Percentiles rank a stretch among this genome's conserved stretches.
phyloP scores from a whole-genome alignment of 2,113 vertebrate genomes.

The Forbesichthys agassizii region DNA sequence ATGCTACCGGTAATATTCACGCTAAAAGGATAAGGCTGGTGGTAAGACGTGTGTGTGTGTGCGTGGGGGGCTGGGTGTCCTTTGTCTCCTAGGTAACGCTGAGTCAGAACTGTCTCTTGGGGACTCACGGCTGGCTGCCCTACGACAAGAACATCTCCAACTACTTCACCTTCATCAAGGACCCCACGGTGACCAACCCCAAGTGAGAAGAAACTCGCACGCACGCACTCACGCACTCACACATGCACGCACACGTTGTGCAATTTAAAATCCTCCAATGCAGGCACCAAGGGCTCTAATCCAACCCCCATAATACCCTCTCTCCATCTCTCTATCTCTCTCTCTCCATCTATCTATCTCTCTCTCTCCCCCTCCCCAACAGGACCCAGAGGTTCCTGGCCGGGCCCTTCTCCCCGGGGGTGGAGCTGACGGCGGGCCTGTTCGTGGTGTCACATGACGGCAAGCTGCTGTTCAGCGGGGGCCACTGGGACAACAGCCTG shows the following conservation, averaged over 20 bases:
- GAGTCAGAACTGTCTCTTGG: slow-evolving; percentile 87
- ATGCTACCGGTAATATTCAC: neutral
- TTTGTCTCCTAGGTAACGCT: slow-evolving; percentile 81
- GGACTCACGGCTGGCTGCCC: slow-evolving; percentile 94
- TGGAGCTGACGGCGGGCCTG: slow-evolving; percentile 84
- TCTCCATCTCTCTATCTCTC: no score
- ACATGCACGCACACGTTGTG: no score
- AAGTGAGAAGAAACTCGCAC: slow-evolving; percentile 81
- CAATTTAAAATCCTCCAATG: no score
- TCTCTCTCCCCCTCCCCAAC: neutral
- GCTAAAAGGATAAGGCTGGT: neutral
- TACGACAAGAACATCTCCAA: slow-evolving; percentile 97
- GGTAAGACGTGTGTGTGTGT: neutral
- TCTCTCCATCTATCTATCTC: no score
- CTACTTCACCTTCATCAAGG: slow-evolving; percentile 97
- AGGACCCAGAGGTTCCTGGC: slow-evolving; percentile 88
- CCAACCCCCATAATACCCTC: no score
- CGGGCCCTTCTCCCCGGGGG: slow-evolving; percentile 89
- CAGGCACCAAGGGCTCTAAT: no score
- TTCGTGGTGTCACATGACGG: slow-evolving; percentile 95
- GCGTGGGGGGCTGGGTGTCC: neutral
- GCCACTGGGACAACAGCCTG: slow-evolving; percentile 97
- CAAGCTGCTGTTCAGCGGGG: slow-evolving; percentile 95
- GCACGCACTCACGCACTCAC: neutral
- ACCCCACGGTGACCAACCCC: slow-evolving; percentile 90